These are phyloP conservation scores for Sinotaia quadrata DNA, from an alignment of 2,888 invertebrate genomes.

Conservation along the genomic window DNA sequence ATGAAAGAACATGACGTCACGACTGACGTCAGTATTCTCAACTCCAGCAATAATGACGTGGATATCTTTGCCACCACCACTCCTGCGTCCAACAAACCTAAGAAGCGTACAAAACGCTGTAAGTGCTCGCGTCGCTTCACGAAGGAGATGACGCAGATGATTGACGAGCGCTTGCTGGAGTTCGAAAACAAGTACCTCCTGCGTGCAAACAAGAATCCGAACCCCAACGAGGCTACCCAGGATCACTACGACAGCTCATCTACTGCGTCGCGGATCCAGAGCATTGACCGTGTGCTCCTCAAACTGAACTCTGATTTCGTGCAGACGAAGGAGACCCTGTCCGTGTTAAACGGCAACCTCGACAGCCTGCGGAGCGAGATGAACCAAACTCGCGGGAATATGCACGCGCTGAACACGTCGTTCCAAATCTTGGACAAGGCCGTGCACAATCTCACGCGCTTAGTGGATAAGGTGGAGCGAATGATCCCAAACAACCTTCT, in stretches of 20 bases:
- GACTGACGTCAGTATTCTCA: too few relatives aligned
- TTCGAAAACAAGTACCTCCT: slow-evolving; percentile 34
- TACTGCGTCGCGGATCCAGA: slow-evolving; percentile 6
- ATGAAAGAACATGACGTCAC: too few relatives aligned
- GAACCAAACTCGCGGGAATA: slow-evolving; percentile 23
- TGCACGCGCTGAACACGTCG: slow-evolving; percentile 13
- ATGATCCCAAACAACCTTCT: slow-evolving; percentile 11
- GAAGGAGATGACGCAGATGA: slow-evolving; percentile 32
- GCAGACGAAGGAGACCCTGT: slow-evolving; percentile 25
- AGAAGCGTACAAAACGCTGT: slow-evolving; percentile 19
- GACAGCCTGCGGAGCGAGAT: slow-evolving; percentile 19
- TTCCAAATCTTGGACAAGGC: slow-evolving; percentile 15
- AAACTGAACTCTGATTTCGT: slow-evolving; percentile 18
- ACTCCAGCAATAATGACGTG: too few relatives aligned
- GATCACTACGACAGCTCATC: background rate
- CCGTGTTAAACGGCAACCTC: slow-evolving; percentile 18
- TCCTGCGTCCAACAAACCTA: background rate
- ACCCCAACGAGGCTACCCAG: background rate
- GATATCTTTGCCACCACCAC: too few relatives aligned
- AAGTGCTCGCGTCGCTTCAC: slow-evolving; percentile 36
- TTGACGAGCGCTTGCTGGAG: slow-evolving; percentile 33
- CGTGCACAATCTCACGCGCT: slow-evolving; percentile 20
- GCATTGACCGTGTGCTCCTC: slow-evolving; percentile 23
- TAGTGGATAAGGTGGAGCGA: slow-evolving; percentile 10
- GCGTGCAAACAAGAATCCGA: slow-evolving; percentile 25